These are phyloP conservation scores for Dicerorhinus sumatrensis DNA, from an alignment of 2,113 vertebrate genomes.

Conservation along the genomic window DNA sequence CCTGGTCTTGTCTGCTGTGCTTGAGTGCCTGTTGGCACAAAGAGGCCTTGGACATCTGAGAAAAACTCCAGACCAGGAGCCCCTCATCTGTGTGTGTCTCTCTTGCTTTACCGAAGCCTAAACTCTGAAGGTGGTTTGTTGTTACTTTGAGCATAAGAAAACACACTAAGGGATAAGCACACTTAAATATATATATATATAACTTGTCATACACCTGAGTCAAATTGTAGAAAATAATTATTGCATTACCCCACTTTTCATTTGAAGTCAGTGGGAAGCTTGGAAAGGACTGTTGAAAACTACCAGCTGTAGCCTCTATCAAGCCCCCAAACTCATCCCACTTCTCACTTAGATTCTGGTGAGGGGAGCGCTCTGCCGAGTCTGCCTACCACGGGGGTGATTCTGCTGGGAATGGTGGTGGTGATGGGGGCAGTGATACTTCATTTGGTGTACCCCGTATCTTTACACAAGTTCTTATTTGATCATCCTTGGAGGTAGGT, in stretches of 20 bases:
- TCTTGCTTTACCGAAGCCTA: neutral
- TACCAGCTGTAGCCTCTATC: neutral
- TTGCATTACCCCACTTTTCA: neutral
- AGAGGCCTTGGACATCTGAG: neutral
- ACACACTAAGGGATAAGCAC: neutral
- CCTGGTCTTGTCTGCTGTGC: neutral
- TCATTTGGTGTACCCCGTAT: neutral
- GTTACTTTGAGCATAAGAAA: neutral
- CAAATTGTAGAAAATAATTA: neutral
- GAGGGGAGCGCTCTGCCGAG: neutral
- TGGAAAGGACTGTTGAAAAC: neutral
- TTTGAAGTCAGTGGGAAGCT: neutral
- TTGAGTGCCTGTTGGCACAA: neutral
- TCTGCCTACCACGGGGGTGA: accelerated
- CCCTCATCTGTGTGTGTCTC: neutral
- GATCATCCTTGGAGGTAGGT: neutral
- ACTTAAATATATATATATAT: neutral
- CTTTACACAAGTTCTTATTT: neutral
- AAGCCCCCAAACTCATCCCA: too few relatives aligned
- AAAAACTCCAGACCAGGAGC: neutral
- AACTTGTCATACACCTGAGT: neutral
- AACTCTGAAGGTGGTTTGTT: neutral
- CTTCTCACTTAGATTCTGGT: neutral
- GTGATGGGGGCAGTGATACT: neutral
- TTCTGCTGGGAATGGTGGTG: neutral